phyloP scores from a whole-genome alignment of 2,113 vertebrate genomes.

The Microcebus murinus region DNA sequence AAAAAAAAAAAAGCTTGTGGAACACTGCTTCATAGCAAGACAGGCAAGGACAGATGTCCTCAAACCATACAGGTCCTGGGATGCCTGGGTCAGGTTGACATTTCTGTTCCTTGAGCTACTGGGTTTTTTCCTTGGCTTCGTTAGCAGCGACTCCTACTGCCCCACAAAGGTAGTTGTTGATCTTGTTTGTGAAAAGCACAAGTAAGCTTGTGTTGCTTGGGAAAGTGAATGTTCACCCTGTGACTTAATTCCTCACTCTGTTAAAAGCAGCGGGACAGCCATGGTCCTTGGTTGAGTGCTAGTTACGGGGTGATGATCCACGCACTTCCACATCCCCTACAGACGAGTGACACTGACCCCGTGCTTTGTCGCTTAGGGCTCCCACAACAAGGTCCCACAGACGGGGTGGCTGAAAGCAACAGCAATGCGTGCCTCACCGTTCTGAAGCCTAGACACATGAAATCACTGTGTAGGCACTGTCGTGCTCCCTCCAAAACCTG shows the following conservation, averaged over 20 bases:
- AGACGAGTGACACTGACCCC: too few species aligned
- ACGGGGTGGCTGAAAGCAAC: background rate
- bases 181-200: background rate
- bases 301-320: background rate
- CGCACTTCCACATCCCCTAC: background rate
- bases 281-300: background rate
- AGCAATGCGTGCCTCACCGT: too few species aligned
- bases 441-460: background rate
- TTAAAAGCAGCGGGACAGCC: background rate
- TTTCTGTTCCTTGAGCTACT: background rate
- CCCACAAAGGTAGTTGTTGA: background rate
- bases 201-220: background rate
- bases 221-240: background rate
- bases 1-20: too few species aligned
- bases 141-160: too few species aligned
- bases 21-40: background rate
- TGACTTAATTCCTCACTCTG: background rate
- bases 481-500: background rate
- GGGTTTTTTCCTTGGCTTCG: background rate
- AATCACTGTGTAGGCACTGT: background rate
- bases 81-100: too few species aligned
- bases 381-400: background rate
- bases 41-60: background rate
- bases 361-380: too few species aligned
- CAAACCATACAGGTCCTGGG: background rate